These are phyloP conservation scores for Glomeris maerens DNA, from an alignment of 1,140 invertebrate species.

Conservation along the genomic window DNA sequence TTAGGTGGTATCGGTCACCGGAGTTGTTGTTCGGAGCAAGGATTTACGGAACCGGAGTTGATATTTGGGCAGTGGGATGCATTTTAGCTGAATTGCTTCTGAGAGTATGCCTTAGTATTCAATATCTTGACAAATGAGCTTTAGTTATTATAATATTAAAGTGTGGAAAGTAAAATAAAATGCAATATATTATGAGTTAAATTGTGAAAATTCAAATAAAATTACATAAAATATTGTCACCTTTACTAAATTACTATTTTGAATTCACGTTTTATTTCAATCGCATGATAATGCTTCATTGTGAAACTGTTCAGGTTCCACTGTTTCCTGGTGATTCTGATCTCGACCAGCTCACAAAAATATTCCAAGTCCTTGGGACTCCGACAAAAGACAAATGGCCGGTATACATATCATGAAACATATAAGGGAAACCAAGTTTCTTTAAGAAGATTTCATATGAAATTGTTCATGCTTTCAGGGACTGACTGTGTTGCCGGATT, in stretches of 20 bases:
- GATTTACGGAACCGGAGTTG: constrained; percentile 89
- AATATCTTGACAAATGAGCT: background rate
- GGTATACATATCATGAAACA: constrained; percentile 28
- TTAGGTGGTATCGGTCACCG: constrained; percentile 54
- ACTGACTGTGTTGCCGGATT: constrained; percentile 73
- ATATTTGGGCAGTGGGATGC: constrained; percentile 98
- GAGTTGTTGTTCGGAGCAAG: constrained; percentile 90
- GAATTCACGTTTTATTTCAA: too few relatives aligned
- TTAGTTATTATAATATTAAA: constrained; percentile 4
- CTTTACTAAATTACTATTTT: too few relatives aligned
- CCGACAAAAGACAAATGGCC: constrained; percentile 89
- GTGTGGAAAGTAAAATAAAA: background rate
- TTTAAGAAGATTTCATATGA: too few relatives aligned
- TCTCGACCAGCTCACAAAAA: constrained; percentile 86
- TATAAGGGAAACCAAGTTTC: too few relatives aligned
- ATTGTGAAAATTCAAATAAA: too few relatives aligned
- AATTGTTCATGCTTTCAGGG: constrained; percentile 50
- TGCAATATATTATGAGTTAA: background rate
- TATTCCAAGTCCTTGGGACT: constrained; percentile 83
- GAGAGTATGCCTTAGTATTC: constrained; percentile 32
- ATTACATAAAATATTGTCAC: too few relatives aligned
- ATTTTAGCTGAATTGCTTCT: constrained; percentile 91
- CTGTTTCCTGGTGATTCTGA: constrained; percentile 94
- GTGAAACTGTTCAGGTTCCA: constrained; percentile 50
- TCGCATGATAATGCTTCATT: too few relatives aligned